phyloP scores from a whole-genome alignment of 1,140 invertebrate genomes.

The Drosophila rhopaloa region DNA sequence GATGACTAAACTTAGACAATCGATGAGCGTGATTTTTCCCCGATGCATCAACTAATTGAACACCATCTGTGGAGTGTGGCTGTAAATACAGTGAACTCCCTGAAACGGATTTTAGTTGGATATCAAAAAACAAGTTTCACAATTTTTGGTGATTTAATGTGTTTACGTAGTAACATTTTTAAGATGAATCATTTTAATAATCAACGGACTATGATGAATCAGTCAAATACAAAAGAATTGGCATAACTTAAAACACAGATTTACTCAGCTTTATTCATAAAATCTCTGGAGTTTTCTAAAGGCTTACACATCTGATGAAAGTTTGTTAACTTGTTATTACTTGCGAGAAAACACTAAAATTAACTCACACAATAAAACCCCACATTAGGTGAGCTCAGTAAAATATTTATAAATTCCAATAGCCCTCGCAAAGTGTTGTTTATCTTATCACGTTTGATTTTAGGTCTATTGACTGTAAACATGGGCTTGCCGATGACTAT shows the following conservation, averaged over 20 bases:
- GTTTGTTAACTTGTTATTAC: not conserved
- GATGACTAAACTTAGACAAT: conserved; percentile 21
- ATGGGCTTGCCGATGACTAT: conserved; percentile 6
- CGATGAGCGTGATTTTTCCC: not conserved
- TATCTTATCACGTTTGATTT: conserved; percentile 63
- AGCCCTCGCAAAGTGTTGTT: conserved; percentile 25
- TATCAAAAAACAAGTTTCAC: no score
- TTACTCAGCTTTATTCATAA: no score
- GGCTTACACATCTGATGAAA: no score
- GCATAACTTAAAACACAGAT: no score
- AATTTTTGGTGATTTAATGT: no score
- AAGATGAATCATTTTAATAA: no score
- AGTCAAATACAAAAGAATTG: not conserved
- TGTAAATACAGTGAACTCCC: not conserved
- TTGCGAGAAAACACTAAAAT: not conserved
- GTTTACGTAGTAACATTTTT: no score
- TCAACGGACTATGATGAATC: no score
- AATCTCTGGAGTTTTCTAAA: no score
- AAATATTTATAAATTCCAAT: conserved; percentile 21
- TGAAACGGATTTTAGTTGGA: no score
- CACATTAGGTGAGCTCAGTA: conserved; percentile 1
- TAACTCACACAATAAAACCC: not conserved
- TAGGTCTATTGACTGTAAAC: conserved; percentile 19
- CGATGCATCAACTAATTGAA: conserved; percentile 3
- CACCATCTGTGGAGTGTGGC: not conserved